Percentiles rank a stretch among this genome's conserved stretches.
Conservation (phyloP, 2,888 invertebrate species). For the Drosophila diplacantha region DNA sequence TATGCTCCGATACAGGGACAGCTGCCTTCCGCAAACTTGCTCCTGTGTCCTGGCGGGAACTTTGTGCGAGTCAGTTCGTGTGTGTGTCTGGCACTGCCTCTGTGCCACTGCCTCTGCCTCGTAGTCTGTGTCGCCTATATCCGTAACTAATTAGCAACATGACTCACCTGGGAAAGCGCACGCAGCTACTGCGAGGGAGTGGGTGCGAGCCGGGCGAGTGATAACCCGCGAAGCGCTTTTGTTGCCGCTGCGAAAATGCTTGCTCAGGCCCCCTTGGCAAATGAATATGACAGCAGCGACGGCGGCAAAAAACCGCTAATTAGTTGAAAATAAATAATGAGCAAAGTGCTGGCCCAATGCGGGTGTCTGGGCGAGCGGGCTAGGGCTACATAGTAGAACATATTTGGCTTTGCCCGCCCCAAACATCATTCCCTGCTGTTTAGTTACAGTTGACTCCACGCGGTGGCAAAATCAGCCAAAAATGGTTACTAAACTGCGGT, state of each 20-base stretch:
- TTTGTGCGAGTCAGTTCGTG: background rate
- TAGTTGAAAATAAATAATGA: slow-evolving; percentile 70
- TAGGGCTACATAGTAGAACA: too few species aligned
- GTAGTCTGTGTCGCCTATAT: slow-evolving; percentile 50
- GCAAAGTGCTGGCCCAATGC: slow-evolving; percentile 45
- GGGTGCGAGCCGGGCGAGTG: slow-evolving; percentile 9
- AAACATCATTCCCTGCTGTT: slow-evolving; percentile 24
- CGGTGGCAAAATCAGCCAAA: background rate
- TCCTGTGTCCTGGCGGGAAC: slow-evolving; percentile 7
- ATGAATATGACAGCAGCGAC: slow-evolving; percentile 47
- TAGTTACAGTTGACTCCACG: slow-evolving; percentile 6
- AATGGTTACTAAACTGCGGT: background rate
- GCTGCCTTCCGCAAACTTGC: slow-evolving; percentile 49
- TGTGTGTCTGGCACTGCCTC: background rate
- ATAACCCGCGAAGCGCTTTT: slow-evolving; percentile 63
- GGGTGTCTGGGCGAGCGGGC: background rate
- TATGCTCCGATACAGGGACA: slow-evolving; percentile 31
- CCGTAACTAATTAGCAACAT: slow-evolving; percentile 69
- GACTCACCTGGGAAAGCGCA: slow-evolving; percentile 58
- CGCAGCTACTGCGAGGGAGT: background rate
- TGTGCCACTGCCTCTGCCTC: slow-evolving; percentile 4
- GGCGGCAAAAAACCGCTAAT: slow-evolving; percentile 63
- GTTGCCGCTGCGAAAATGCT: slow-evolving; percentile 42
- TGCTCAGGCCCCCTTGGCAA: slow-evolving; percentile 29
- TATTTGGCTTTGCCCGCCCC: slow-evolving; percentile 19